Evolutionary conservation across 2,888 invertebrate species (phyloP).

Genomic region (Lissocephala sabroskyi): DNA sequence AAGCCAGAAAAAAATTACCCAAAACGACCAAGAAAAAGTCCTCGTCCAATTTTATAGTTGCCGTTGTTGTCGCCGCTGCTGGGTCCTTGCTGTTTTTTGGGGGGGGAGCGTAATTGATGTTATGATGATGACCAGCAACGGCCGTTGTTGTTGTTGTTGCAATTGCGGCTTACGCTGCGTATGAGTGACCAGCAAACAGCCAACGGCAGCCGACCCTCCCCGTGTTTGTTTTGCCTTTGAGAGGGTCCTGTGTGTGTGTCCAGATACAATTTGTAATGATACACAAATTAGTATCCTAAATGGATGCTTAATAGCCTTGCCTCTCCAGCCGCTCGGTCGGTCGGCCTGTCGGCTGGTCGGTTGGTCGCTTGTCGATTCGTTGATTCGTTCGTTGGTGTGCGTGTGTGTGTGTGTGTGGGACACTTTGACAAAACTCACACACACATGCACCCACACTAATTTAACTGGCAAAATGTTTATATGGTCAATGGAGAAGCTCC

Average conservation of each 20-base stretch:
- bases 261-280: constrained; percentile 63
- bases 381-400: constrained; percentile 2
- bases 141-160: constrained; percentile 8
- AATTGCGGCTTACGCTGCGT: constrained; percentile 33
- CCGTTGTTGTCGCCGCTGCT: too few relatives aligned
- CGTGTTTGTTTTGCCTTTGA: too few relatives aligned
- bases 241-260: constrained; percentile 16
- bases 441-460: constrained; percentile 9
- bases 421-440: constrained; percentile 23
- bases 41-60: too few relatives aligned
- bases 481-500: too few relatives aligned
- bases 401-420: constrained; percentile 11
- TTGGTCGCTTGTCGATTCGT: too few relatives aligned
- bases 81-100: too few relatives aligned
- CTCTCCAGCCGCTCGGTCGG: too few relatives aligned
- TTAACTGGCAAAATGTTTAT: too few relatives aligned
- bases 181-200: constrained; percentile 37
- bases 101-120: constrained; percentile 51
- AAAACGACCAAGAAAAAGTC: too few relatives aligned
- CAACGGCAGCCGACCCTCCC: constrained; percentile 28
- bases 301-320: constrained; percentile 60
- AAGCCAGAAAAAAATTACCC: too few relatives aligned
- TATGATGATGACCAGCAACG: constrained; percentile 41
- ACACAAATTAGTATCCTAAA: constrained; percentile 66
- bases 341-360: constrained; percentile 10